Base-by-base conservation (phyloP, 2,113 vertebrate genomes). In the Crocuta crocuta region DNA sequence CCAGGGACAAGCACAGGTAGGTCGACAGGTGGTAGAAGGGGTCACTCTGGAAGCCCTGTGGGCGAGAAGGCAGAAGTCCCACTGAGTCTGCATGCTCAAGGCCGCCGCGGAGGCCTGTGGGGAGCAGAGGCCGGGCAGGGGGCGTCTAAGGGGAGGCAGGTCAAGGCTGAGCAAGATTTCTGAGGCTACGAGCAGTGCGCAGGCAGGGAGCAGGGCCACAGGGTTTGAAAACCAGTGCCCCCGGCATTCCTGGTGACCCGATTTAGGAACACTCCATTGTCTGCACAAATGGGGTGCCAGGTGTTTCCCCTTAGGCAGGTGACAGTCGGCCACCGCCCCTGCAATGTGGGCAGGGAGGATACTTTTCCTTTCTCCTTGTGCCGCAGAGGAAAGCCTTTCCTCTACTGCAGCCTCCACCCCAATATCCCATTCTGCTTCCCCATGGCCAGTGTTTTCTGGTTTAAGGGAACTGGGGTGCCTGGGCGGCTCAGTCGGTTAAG, bases 1-100 rank as follows among this genome's bases (percentile, higher is more conserved):
- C 99, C 97, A 99, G 98, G 43, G 94, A 97, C 95, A 99, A 98
- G 96, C 99, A 99, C 70, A 99, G 97, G 97, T 99, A 99, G 96
- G 99, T 99, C 55, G 99, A 98, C 85, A 99, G n/a, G 19, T 99
- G 99, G 73, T 87, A 98, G 65, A 99, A 99, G 15, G 96, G 97
- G 86, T 99, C 99, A 0, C 98, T 98, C 78, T 96, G 87, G 70
- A 99, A 99, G 65, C 98, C 99, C 99, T 99, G 98, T 1, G 43
- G 90, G 95, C n/a, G 82, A 94, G 35, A 81, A 76, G 45, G 17
- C 28, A 78, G 43, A 61, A 10, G 66, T 26, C 7, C 4, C 50
- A 5, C 28, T 24, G 86, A 76, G 94, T 35, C 10, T 4, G 7
- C 58, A 39, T 39, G 39, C 39, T 39, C 39, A 39, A 39, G 39